A percentile compares a stretch with the other conserved stretches of the same genome.
phyloP scores from a whole-genome alignment of 2,797 vertebrate species.

The Vireo griseus region DNA sequence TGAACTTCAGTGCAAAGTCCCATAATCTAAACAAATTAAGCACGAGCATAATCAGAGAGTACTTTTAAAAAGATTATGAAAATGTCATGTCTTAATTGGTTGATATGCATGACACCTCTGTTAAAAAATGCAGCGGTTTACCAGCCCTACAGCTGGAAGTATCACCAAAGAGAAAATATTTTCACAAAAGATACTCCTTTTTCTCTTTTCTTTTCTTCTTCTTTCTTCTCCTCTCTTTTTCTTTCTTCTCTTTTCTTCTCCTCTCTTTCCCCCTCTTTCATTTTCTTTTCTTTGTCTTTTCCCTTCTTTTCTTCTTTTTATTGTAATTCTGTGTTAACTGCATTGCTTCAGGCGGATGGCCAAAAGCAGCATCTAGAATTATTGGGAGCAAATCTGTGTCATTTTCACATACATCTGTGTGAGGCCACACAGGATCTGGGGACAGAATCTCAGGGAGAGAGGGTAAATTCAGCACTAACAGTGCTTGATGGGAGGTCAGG shows the following conservation, averaged over 20 bases:
- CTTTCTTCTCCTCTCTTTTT: neutral
- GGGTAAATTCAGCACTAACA: neutral
- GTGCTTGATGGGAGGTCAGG: neutral
- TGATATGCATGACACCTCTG: neutral
- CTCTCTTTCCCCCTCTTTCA: neutral
- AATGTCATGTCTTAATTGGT: neutral
- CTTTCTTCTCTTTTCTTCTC: neutral
- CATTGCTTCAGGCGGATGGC: neutral
- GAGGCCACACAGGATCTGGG: fast-evolving
- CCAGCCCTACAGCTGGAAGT: neutral
- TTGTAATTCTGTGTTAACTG: neutral
- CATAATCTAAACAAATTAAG: neutral
- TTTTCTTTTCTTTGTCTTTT: neutral
- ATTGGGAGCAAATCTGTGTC: neutral
- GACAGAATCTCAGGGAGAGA: neutral
- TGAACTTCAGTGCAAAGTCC: neutral
- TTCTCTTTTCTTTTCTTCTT: neutral
- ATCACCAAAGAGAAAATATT: neutral
- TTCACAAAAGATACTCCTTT: neutral
- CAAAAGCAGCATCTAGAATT: neutral
- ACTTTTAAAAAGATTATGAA: neutral
- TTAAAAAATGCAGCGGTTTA: neutral
- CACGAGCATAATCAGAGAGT: neutral
- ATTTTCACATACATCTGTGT: neutral
- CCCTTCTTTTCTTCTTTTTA: neutral